phyloP scores from a whole-genome alignment of 2,888 invertebrate genomes.

The Melipona beecheii region DNA sequence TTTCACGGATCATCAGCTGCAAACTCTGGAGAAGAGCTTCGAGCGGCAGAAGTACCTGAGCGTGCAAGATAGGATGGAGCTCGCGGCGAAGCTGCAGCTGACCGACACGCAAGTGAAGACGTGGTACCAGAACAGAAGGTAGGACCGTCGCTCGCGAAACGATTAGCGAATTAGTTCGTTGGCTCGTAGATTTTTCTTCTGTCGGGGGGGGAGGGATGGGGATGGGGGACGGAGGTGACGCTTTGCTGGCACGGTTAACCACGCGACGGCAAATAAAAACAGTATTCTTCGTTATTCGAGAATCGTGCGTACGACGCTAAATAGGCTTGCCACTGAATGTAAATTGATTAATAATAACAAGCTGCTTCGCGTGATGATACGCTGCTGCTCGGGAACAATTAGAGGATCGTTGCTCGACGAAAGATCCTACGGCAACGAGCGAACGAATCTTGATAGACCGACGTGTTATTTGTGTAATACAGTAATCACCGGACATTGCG shows the following conservation, averaged over 20 bases:
- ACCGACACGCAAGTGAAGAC: slow-evolving; percentile 99
- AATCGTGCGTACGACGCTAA: not conserved
- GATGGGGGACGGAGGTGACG: not conserved
- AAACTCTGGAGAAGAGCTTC: slow-evolving; percentile 98
- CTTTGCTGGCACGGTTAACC: not conserved
- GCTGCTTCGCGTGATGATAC: not conserved
- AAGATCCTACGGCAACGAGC: not conserved
- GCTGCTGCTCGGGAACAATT: too few relatives aligned
- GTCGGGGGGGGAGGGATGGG: too few relatives aligned
- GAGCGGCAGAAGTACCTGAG: slow-evolving; percentile 98
- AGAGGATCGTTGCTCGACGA: not conserved
- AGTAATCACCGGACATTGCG: not conserved
- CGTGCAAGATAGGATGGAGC: slow-evolving; percentile 98
- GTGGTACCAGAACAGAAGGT: slow-evolving; percentile 99
- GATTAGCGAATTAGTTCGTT: not conserved
- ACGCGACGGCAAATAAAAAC: not conserved
- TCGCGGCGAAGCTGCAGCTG: slow-evolving; percentile 97
- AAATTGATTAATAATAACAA: not conserved
- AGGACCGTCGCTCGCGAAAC: slow-evolving; percentile 50
- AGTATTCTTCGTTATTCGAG: not conserved
- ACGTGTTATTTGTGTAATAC: not conserved
- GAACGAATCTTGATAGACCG: not conserved
- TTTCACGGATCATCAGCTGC: slow-evolving; percentile 99
- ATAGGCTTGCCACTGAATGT: not conserved
- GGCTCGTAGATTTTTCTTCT: not conserved